Evolutionary conservation across 1,140 invertebrate genomes (phyloP).

Genomic region (Asbolus verrucosus): DNA sequence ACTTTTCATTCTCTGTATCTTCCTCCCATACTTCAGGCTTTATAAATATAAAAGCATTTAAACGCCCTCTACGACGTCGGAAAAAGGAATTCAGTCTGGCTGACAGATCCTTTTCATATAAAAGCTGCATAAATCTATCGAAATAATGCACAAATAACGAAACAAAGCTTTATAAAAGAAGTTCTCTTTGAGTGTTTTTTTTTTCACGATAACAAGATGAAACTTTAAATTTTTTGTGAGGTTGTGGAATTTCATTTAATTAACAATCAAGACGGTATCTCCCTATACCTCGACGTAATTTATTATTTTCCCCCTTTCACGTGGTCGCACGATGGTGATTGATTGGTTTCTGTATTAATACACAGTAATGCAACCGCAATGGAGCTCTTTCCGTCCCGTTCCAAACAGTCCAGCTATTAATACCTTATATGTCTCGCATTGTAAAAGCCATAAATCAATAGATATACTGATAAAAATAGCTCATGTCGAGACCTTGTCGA

Average conservation of each 20-base stretch:
- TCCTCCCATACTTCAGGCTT: too few species aligned
- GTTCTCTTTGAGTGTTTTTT: background rate
- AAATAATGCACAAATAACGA: background rate
- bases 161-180: background rate
- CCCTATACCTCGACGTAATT: too few species aligned
- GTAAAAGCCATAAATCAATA: background rate
- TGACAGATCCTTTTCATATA: conserved; percentile 8
- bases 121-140: conserved; percentile 10
- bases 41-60: background rate
- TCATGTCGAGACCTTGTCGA: conserved; percentile 1
- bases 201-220: conserved; percentile 4
- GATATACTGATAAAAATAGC: background rate
- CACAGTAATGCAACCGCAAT: background rate
- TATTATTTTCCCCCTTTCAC: background rate
- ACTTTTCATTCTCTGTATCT: too few species aligned
- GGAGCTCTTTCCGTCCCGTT: too few species aligned
- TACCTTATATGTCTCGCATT: background rate
- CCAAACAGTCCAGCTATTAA: background rate
- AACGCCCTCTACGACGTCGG: background rate
- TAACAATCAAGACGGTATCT: background rate
- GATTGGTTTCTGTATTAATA: background rate
- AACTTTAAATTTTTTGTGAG: background rate
- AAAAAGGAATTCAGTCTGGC: background rate
- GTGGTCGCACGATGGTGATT: too few species aligned
- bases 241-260: background rate